phyloP scores from a whole-genome alignment of 2,888 invertebrate genomes.

The Ophioninae sp. region DNA sequence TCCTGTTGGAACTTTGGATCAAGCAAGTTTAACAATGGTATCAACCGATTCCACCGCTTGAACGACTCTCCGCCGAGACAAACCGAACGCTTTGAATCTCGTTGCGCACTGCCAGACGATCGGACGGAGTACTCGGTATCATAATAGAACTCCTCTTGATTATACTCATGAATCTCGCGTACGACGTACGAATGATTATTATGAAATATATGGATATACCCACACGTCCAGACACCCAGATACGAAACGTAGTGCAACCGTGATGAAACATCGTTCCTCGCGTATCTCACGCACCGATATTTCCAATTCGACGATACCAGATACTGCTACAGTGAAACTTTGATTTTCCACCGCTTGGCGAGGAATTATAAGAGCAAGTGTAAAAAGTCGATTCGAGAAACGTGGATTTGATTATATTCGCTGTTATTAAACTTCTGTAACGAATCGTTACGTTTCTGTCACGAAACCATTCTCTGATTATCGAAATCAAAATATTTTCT shows the following conservation, averaged over 20 bases:
- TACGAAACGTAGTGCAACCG: neutral
- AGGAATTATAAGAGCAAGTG: no score
- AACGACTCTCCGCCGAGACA: neutral
- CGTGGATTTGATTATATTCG: no score
- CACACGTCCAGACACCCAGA: neutral
- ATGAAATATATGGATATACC: neutral
- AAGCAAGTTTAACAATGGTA: neutral
- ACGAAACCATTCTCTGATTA: no score
- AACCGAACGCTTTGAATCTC: neutral
- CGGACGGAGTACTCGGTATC: neutral
- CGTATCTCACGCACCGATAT: no score
- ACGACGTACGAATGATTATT: neutral
- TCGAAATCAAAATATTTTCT: no score
- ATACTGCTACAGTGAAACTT: no score
- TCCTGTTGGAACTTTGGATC: constrained; percentile 4
- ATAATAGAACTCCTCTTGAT: neutral
- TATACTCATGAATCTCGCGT: neutral
- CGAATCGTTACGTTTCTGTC: no score
- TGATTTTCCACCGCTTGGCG: no score
- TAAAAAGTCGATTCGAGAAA: no score
- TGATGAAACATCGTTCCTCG: no score
- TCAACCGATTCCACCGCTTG: neutral
- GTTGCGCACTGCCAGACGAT: neutral
- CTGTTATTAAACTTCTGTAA: no score
- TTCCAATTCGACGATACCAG: no score